Evolutionary conservation across 2,797 vertebrate species (phyloP).

Genomic region (Morus bassanus): DNA sequence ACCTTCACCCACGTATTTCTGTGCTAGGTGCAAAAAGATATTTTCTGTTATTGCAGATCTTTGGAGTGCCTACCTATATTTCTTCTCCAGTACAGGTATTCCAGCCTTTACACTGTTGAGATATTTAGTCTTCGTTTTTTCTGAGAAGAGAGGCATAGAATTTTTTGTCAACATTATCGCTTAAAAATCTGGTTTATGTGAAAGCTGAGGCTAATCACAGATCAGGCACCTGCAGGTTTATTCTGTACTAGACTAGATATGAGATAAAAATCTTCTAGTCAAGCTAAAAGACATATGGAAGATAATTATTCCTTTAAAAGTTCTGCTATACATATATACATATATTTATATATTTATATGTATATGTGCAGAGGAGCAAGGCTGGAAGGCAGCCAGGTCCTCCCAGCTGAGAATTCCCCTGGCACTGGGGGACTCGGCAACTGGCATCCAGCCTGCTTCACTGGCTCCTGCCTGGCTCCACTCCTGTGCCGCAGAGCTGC

Average conservation of each 20-base stretch:
- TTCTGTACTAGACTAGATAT: not conserved
- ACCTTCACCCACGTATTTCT: not conserved
- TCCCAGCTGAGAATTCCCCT: conserved; percentile 47
- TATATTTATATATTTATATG: too few species aligned
- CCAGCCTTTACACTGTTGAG: not conserved
- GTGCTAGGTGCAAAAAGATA: not conserved
- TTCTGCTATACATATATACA: not conserved
- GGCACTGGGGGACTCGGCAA: not conserved
- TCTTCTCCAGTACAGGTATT: not conserved
- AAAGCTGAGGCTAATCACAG: not conserved
- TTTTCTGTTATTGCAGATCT: not conserved
- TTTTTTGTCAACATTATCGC: not conserved
- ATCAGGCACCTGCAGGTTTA: not conserved
- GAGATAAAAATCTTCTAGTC: not conserved
- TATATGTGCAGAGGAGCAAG: not conserved
- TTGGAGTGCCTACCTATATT: not conserved
- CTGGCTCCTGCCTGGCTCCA: not conserved
- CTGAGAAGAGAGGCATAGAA: not conserved
- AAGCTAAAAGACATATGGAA: not conserved
- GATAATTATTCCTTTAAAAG: not conserved
- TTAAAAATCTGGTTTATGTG: not conserved
- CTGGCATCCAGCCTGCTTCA: not conserved
- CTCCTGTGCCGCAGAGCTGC: not conserved
- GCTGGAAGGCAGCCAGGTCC: conserved; percentile 3
- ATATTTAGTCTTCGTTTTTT: not conserved